phyloP scores from a whole-genome alignment of 2,113 vertebrate genomes.

The Pollimyrus isidori region DNA sequence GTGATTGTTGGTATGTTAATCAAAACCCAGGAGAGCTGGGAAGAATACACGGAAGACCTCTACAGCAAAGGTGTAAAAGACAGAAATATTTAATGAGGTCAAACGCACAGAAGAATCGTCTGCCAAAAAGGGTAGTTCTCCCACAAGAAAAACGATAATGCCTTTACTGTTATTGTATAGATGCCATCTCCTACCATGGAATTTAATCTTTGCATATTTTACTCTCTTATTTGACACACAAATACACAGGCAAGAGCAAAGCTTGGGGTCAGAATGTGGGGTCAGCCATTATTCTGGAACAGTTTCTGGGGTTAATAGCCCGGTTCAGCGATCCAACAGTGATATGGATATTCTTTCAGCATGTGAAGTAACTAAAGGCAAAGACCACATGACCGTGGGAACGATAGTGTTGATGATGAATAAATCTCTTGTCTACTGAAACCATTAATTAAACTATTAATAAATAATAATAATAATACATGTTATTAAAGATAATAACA shows the following conservation, averaged over 20 bases:
- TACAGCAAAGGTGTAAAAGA: neutral
- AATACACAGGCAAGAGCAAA: neutral
- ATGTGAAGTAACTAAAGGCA: neutral
- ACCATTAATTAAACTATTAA: neutral
- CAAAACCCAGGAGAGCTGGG: neutral
- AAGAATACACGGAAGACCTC: neutral
- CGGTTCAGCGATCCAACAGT: neutral
- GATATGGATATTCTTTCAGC: neutral
- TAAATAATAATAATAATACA: neutral
- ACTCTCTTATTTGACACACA: neutral
- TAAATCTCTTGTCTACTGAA: neutral
- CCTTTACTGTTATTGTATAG: neutral
- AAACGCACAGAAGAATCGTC: neutral
- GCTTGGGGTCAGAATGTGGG: neutral
- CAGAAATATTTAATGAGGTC: neutral
- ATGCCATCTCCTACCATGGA: neutral
- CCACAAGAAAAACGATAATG: neutral
- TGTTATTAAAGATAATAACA: neutral
- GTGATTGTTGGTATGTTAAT: neutral
- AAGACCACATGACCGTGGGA: neutral
- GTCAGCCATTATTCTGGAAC: neutral
- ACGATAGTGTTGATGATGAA: neutral
- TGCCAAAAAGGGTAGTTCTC: neutral
- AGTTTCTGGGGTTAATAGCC: neutral
- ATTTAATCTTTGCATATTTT: neutral